A percentile compares a stretch with the other conserved stretches of the same genome.
Evolutionary conservation across 2,797 vertebrate species (phyloP).

Genomic region (Oreonectes daqikongensis): DNA sequence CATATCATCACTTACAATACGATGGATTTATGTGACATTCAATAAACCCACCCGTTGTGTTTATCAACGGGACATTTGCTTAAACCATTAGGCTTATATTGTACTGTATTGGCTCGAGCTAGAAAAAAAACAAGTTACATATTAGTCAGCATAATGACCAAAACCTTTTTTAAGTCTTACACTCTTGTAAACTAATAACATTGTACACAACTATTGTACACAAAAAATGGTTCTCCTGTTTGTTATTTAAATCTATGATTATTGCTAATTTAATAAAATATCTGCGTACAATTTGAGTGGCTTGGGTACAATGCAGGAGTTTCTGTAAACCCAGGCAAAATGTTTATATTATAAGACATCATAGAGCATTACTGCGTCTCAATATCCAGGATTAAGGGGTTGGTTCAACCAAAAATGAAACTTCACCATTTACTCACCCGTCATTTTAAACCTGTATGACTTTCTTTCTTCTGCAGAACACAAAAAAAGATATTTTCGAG

Average conservation of each 20-base stretch:
- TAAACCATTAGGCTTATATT: neutral
- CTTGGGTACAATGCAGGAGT: neutral
- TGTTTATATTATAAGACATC: neutral
- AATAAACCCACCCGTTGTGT: neutral
- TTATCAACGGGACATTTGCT: neutral
- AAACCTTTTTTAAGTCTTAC: constrained; percentile 62
- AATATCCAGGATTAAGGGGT: no score
- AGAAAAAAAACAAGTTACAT: neutral
- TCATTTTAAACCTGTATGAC: no score
- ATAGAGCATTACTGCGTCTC: constrained; percentile 6
- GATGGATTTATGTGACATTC: neutral
- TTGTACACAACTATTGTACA: no score
- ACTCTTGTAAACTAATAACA: constrained; percentile 54
- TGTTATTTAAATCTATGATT: no score
- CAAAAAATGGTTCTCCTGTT: no score
- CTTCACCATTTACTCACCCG: no score
- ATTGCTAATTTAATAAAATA: no score
- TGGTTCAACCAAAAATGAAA: no score
- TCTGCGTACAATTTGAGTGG: neutral
- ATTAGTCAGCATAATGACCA: constrained; percentile 41
- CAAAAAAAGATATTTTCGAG: no score
- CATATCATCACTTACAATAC: neutral
- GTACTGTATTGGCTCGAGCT: no score
- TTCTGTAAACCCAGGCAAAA: neutral
- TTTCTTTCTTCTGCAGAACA: no score